Percentiles rank a stretch among this genome's conserved stretches.
phyloP scores from a whole-genome alignment of 2,113 vertebrate genomes.

The Ovis aries region DNA sequence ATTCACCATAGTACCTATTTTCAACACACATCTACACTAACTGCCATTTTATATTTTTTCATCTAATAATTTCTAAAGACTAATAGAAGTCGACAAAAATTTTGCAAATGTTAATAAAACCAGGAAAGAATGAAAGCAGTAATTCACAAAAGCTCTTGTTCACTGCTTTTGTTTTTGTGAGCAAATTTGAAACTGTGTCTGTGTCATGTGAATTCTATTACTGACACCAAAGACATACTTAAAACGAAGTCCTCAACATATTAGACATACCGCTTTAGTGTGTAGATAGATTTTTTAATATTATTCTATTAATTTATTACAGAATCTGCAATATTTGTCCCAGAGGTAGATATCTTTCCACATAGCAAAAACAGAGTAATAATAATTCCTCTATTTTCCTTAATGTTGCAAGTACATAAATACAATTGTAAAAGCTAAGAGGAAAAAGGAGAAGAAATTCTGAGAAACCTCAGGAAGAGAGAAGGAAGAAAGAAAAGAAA shows the following conservation, averaged over 20 bases:
- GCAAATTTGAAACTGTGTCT: background rate
- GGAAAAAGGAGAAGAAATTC: background rate
- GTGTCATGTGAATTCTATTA: background rate
- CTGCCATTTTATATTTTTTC: background rate
- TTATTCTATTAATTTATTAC: background rate
- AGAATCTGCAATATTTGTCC: background rate
- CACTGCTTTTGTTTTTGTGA: background rate
- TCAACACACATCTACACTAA: background rate
- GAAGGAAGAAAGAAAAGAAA: background rate
- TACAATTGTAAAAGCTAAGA: background rate
- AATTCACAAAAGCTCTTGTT: background rate
- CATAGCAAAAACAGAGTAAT: background rate
- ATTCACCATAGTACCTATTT: background rate
- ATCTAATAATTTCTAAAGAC: background rate
- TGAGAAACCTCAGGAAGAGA: background rate
- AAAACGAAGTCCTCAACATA: background rate
- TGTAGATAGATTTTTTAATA: background rate
- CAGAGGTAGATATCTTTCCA: background rate
- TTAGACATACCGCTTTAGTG: background rate
- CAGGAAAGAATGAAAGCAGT: background rate
- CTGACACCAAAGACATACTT: background rate
- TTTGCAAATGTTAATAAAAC: background rate
- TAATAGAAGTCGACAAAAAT: background rate
- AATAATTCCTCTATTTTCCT: background rate
- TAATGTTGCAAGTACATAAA: background rate